These are phyloP conservation scores for Notodonta ziczac DNA, from an alignment of 2,888 invertebrate genomes.

Conservation along the genomic window DNA sequence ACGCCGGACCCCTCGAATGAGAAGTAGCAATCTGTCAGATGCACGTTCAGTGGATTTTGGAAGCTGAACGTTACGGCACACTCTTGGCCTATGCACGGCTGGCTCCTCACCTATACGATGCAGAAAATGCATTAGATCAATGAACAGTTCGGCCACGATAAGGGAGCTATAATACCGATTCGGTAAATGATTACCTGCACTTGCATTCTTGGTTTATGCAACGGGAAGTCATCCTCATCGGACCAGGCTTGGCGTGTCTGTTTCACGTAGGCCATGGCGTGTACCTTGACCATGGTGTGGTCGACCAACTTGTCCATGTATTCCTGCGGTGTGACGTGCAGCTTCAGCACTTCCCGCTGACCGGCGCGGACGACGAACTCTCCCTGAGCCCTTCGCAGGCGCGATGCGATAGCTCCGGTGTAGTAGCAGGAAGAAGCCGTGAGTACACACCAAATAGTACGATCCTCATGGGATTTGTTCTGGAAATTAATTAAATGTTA, in stretches of 20 bases:
- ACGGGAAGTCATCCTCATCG: slow-evolving; percentile 89
- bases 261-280: slow-evolving; percentile 88
- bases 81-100: slow-evolving; percentile 81
- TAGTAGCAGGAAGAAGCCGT: slow-evolving; percentile 88
- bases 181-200: slow-evolving; percentile 78
- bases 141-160: background rate
- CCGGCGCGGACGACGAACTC: slow-evolving; percentile 86
- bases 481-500: slow-evolving; percentile 40
- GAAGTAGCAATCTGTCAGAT: slow-evolving; percentile 87
- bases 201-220: slow-evolving; percentile 87
- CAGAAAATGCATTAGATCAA: background rate
- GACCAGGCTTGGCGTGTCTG: slow-evolving; percentile 91
- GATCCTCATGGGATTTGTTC: slow-evolving; percentile 86
- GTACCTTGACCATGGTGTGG: slow-evolving; percentile 88
- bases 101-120: slow-evolving; percentile 69
- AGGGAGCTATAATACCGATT: background rate
- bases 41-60: slow-evolving; percentile 87
- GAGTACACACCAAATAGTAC: slow-evolving; percentile 86
- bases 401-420: slow-evolving; percentile 87
- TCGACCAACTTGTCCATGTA: slow-evolving; percentile 89
- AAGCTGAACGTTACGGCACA: slow-evolving; percentile 85
- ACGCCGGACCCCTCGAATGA: slow-evolving; percentile 89
- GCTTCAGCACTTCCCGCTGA: slow-evolving; percentile 85
- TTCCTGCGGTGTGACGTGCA: slow-evolving; percentile 86
- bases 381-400: slow-evolving; percentile 85